Base-by-base conservation (phyloP, 2,113 vertebrate species). In the Columbina picui region DNA sequence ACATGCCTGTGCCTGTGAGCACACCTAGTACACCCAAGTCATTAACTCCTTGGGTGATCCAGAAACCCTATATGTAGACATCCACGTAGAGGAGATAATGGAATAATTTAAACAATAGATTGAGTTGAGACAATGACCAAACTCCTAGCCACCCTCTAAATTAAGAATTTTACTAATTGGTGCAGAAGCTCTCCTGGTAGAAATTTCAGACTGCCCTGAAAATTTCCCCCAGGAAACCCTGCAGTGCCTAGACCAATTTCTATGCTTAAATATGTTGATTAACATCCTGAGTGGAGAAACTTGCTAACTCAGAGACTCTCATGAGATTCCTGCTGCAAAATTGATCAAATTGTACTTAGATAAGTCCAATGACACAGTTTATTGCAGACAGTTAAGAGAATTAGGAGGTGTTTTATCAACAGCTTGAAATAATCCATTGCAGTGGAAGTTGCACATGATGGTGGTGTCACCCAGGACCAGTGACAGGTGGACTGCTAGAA, bases 161-260 rank as follows among this genome's bases (percentile, higher is more conserved):
- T 95, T 95, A 95, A 92, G 27, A 15, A 43, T 94, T 90, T 94
- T 63, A 86, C 85, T 95, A 96, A 94, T 88, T 94, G 92, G 75
- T 74, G 41, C 29, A 73, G n/a, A 76, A 83, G n/a, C 15, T 86
- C 50, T 92, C 85, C 67, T 90, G 39, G 45, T 86, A 55, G 82
- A 93, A 90, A 88, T 88, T 63, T 90, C 67, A 87, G 75, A 83
- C 63, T 92, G 32, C 59, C 85, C 88, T 79, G 82, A 90, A 93
- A 41, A 93, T 95, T 93, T 96, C 75, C 79, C 75, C 7, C 45
- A 61, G 85, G 79, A 93, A 93, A 77, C 32, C 11, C 29, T 45
- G 22, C 75, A 88, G 13, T 57, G 21, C 36, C 32, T 93, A 74
- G 63, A 90, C 78, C 36, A 93, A 90, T 88, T 96, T 94, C 67